Base-by-base conservation (phyloP, 1,140 invertebrate species). In the Anoplolepis gracilipes region DNA sequence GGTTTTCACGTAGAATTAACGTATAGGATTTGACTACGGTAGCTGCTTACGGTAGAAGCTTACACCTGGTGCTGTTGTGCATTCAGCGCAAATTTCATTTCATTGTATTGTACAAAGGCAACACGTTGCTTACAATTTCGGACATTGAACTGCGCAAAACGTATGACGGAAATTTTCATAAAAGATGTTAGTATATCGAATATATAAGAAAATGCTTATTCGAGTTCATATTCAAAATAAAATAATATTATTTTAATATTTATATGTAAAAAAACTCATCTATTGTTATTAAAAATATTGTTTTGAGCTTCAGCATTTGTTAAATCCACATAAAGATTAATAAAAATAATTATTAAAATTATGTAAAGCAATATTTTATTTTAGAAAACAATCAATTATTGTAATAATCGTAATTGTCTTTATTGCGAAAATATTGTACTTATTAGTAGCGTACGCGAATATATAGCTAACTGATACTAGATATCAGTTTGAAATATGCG, bases 61-160 rank as follows among this genome's bases (percentile, higher is more conserved):
- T 84, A 77, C 88, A 89, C 85, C 88, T 89, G 88, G 88, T 39
- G 87, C 67, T 33, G 65, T 89, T 78, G 88, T 70, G 72, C 87
- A 78, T 88, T 89, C 76, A 73, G 28, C 85, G 85, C 86, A 90
- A 89, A 90, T 90, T 90, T 73, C 85, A 59, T 57, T 78, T 88
- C 85, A 89, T 90, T 89, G 85, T 89, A 53, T 49, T 76, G 57
- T 62, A 87, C 77, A 73, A 89, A 49, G 79, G 8, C 39, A 61
- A 57, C 57, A 69, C 61, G 49, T 36, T 46, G 84, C 55, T 78
- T 82, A 69, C 57, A 79, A 87, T 73, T 89, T 89, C 77, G 88
- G 87, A 89, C 88, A 69, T 89, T 73, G 85, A 90, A 89, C 88
- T 79, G 25, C 22, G 46, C 57, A 85, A 89, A 53, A 89, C 85